Conservation (phyloP, 2,113 vertebrate species). For the Mesoclemmys tuberculata region DNA sequence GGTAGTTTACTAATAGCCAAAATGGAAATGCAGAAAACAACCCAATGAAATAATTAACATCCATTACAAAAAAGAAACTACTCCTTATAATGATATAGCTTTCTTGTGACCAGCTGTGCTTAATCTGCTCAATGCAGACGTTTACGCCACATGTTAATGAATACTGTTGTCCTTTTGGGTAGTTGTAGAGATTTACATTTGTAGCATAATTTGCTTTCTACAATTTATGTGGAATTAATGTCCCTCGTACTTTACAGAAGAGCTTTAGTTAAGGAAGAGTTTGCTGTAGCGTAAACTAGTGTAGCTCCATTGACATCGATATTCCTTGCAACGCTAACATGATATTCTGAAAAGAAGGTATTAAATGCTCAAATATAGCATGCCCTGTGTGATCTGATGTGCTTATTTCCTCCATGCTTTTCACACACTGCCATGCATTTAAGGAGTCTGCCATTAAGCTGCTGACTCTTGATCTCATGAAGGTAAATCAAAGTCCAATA, state of each 20-base stretch:
- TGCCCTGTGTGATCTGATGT: rapidly evolving
- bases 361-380: neutral
- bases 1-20: neutral
- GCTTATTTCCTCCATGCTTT: conserved; percentile 1
- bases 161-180: neutral
- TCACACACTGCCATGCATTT: neutral
- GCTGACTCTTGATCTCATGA: neutral
- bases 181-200: neutral
- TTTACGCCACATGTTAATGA: neutral
- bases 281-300: neutral
- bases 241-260: neutral
- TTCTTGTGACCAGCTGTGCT: neutral
- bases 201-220: neutral
- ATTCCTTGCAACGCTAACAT: neutral
- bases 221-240: neutral
- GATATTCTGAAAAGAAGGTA: neutral
- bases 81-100: neutral
- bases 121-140: neutral
- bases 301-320: rapidly evolving
- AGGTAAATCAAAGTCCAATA: neutral
- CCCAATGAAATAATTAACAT: neutral
- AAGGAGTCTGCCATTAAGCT: neutral
- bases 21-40: neutral
- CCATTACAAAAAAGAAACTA: neutral
- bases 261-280: neutral